Evolutionary conservation across 2,113 vertebrate species (phyloP).

Genomic region (Gavia stellata): DNA sequence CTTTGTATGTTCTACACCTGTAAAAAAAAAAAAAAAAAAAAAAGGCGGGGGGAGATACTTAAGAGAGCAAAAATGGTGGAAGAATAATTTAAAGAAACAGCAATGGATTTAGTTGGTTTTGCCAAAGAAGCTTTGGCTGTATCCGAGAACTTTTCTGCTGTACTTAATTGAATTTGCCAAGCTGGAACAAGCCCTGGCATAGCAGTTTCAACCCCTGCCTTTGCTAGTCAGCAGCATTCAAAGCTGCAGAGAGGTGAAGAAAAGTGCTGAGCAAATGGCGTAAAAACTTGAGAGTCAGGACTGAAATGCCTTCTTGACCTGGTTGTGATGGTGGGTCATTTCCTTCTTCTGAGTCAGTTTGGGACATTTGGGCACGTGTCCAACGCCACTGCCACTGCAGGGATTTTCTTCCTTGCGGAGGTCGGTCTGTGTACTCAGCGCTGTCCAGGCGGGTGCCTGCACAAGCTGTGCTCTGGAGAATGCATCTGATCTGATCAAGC

Average conservation of each 20-base stretch:
- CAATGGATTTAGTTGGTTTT: neutral
- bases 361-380: neutral
- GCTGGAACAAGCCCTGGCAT: slow-evolving; percentile 26
- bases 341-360: neutral
- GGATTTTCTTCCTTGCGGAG: neutral
- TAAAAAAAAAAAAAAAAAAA: neutral
- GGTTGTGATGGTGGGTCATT: neutral
- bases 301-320: neutral
- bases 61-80: neutral
- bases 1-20: neutral
- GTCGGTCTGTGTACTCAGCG: fast-evolving
- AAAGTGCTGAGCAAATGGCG: neutral
- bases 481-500: neutral
- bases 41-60: neutral
- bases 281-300: neutral
- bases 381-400: fast-evolving
- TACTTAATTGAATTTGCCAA: slow-evolving; percentile 31
- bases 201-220: neutral
- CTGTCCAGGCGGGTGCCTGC: fast-evolving
- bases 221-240: slow-evolving; percentile 8
- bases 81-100: neutral
- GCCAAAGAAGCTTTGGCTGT: neutral
- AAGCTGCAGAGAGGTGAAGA: neutral
- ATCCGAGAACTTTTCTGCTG: neutral
- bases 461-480: neutral